Conservation (phyloP, 2,113 vertebrate species). For the Prietella phreatophila region DNA sequence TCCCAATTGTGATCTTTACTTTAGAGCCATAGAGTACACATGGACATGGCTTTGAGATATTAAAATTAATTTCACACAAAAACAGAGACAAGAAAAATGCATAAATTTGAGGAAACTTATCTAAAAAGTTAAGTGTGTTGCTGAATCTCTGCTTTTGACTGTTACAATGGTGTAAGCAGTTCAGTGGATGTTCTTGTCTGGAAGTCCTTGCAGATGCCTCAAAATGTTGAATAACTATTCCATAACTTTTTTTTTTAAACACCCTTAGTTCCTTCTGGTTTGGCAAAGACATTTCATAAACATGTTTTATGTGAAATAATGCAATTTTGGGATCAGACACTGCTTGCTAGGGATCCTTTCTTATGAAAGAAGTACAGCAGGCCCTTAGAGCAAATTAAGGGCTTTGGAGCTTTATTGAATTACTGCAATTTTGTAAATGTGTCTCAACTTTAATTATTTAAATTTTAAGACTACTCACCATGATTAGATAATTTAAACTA, state of each 20-base stretch:
- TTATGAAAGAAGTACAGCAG: neutral
- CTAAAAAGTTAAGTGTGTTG: neutral
- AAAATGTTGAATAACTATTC: neutral
- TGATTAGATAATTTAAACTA: neutral
- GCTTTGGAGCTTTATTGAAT: neutral
- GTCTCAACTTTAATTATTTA: neutral
- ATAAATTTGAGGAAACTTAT: neutral
- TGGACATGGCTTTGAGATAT: neutral
- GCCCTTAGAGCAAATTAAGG: neutral
- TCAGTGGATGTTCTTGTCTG: neutral
- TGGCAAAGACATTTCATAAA: neutral
- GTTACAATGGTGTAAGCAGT: neutral
- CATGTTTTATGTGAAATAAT: neutral
- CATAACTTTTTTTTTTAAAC: neutral
- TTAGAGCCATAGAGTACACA: neutral
- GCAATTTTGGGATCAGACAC: neutral
- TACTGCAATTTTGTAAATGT: neutral
- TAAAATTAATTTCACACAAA: neutral
- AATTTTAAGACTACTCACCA: neutral
- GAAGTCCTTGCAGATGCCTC: neutral
- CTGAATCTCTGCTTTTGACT: neutral
- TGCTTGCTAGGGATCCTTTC: neutral
- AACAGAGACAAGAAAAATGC: neutral
- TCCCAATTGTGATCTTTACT: neutral
- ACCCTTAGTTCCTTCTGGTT: neutral